A percentile compares a stretch with the other conserved stretches of the same genome.
Evolutionary conservation across 2,113 vertebrate species (phyloP).

Genomic region (Sphyrna mokarran): DNA sequence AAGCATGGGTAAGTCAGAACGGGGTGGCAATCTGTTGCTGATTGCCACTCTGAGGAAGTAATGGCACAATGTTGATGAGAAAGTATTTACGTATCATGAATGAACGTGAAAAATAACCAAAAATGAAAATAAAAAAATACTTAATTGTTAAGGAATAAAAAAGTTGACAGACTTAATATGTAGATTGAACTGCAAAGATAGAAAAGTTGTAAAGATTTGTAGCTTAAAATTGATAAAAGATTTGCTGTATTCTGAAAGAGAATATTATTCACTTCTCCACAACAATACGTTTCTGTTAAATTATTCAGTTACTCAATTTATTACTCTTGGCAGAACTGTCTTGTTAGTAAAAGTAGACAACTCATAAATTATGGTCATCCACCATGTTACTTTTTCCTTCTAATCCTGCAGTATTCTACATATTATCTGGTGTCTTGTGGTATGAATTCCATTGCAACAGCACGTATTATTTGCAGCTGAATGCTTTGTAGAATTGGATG

Average conservation of each 20-base stretch:
- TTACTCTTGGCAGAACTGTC: neutral
- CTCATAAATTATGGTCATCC: neutral
- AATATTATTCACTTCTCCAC: neutral
- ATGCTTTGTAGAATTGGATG: neutral
- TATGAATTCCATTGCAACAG: neutral
- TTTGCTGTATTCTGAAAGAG: neutral
- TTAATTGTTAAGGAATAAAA: neutral
- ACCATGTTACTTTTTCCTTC: neutral
- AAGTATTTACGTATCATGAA: neutral
- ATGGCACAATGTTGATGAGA: neutral
- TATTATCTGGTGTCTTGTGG: neutral
- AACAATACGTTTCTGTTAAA: neutral
- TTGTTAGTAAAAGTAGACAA: neutral
- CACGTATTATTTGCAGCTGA: neutral
- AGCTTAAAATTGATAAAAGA: neutral
- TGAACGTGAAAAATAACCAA: neutral
- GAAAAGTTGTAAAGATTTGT: neutral
- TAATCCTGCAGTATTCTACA: neutral
- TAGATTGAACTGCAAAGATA: neutral
- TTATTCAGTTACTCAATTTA: constrained; percentile 2
- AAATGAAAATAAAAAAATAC: neutral
- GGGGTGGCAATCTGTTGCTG: too few relatives aligned
- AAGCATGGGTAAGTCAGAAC: too few relatives aligned
- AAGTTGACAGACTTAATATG: neutral
- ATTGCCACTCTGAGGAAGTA: too few relatives aligned